Evolutionary conservation across 2,113 vertebrate species (phyloP), one percentile per base, ranked within the genome.

Genomic region (Coracopsis vasa): DNA sequence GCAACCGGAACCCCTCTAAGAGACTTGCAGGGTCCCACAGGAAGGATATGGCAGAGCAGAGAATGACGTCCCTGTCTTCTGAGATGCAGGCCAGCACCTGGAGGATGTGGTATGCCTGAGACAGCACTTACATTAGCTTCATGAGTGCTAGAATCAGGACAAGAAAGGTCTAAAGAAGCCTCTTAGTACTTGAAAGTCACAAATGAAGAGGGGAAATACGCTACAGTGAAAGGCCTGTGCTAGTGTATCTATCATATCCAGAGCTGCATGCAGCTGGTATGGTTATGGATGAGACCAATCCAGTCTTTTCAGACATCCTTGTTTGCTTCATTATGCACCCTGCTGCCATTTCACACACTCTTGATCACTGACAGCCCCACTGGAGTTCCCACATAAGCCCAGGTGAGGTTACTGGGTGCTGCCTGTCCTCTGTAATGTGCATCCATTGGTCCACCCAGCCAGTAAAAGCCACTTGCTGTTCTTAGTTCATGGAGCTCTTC

Each of bases 241-340:
- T 80, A 37, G 28, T 84, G 13, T 17, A 73, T 33, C 62, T 69
- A 1, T 10, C 25, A 53, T 29, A 53, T 12, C 37, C 51, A 51
- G 54, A 91, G 31, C 41, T 35, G 39, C 83, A 53, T 37, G 18
- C 47, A 78, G 33, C 47, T 44, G 58, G 58, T 37, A 72, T 0
- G 6, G 35, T n/a, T 65, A 44, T 3, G 16, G 53, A 41, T 0
- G 1, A 69, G 27, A n/a, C 62, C 53, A 54, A 23, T n/a, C 28
- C 53, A 73, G 31, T 18, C 24, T 42, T 64, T 87, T 78, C 73
- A 80, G 53, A 39, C 41, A 39, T 8, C 35, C 44, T 39, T 39
- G 19, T 42, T 60, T 48, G 80, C 60, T 73, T 41, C 50, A 10
- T 56, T 15, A 69, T 4, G 27, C 10, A 27, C 24, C 1, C 2